Evolutionary conservation across 2,797 vertebrate genomes (phyloP).

Genomic region (Onychomys arenicola): DNA sequence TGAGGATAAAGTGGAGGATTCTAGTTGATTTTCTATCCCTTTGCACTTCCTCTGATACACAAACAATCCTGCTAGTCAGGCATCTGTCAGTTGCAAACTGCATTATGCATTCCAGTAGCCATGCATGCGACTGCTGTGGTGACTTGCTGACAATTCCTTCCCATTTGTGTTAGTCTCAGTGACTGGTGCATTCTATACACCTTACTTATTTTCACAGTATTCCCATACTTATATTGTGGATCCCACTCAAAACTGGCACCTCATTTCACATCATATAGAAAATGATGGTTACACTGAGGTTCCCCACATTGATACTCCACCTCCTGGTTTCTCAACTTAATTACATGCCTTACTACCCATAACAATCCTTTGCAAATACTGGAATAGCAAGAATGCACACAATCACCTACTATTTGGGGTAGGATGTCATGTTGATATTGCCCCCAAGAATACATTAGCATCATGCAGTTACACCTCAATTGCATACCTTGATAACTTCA

Average conservation of each 20-base stretch:
- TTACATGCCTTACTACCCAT: not conserved
- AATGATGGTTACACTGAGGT: not conserved
- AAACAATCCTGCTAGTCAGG: not conserved
- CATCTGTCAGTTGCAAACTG: not conserved
- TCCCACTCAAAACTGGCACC: not conserved
- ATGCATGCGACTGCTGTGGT: not conserved
- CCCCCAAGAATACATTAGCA: too few species aligned
- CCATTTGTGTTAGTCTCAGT: not conserved
- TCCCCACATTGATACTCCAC: not conserved
- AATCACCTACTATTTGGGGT: not conserved
- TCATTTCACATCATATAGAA: not conserved
- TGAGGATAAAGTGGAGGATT: not conserved
- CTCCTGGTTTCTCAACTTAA: not conserved
- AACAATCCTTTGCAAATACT: not conserved
- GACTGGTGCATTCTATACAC: not conserved
- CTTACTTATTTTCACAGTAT: not conserved
- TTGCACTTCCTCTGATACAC: not conserved
- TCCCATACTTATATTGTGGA: not conserved
- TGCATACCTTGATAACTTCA: not conserved
- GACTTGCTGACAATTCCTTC: not conserved
- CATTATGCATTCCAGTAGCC: not conserved
- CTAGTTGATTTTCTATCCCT: not conserved
- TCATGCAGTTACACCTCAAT: not conserved
- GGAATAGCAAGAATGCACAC: not conserved
- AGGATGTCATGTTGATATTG: not conserved